Evolutionary conservation across 2,797 vertebrate species (phyloP), one percentile per base, ranked within the genome.

Genomic region (Arctocebus calabarensis): DNA sequence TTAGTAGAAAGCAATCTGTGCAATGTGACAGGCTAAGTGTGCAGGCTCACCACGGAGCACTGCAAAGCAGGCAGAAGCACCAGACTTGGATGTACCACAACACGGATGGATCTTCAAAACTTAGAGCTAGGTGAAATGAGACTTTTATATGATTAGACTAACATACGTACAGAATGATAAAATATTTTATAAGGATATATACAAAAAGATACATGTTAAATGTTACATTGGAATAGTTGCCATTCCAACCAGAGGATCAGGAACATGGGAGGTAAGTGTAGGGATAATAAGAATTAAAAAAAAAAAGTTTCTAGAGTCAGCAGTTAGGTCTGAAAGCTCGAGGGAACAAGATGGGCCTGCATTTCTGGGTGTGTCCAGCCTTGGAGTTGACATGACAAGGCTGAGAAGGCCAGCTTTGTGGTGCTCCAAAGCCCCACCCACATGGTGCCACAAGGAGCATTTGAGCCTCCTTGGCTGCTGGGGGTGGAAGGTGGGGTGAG

Each of bases 261-360:
- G 52, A 87, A 8, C 23, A 4, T 34, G 81, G 29, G 29, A 43
- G 32, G 77, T 52, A 45, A 43, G 37, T 29, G 20, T 27, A 29
- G 48, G 61, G 64, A 85, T 82, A 70, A 71, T 37, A 81, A 78
- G n/a, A 64, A 78, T 87, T 87, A 70, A 29, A 7, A 52, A 75
- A 66, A 55, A 16, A 14, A 7, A 5, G 22, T 59, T 55, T 66
- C 55, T 68, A 13, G 68, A 68, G 45, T 71, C 78, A 40, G 61
- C 12, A 27, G 62, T 48, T 20, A 37, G 52, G 27, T 37, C 78
- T 61, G n/a, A 86, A 75, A 40, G 62, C 19, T 45, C 57, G 62
- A 23, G 40, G 43, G 27, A 82, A 22, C 0, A 4, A 37, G 37
- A 55, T 34, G 57, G 16, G 9, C 12, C 73, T 17, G 8, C 2